Percentiles rank a stretch among this genome's conserved stretches.
Evolutionary conservation across 2,888 invertebrate species (phyloP).

Genomic region (Pollenia labialis): DNA sequence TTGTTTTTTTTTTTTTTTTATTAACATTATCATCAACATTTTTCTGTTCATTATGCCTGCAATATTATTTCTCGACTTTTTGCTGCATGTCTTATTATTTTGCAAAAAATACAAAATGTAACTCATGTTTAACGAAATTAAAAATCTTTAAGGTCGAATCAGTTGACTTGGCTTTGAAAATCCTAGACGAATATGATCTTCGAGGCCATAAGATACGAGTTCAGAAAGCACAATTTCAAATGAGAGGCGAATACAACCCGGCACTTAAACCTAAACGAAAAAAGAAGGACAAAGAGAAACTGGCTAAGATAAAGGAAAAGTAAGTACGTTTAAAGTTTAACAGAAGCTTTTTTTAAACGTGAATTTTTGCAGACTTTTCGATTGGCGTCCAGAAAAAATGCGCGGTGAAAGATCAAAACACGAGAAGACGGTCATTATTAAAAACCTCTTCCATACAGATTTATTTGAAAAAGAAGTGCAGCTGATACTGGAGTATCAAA

Average conservation of each 20-base stretch:
- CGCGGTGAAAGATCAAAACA: slow-evolving; percentile 93
- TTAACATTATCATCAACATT: slow-evolving; percentile 2
- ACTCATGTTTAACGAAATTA: slow-evolving; percentile 4
- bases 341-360: not conserved
- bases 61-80: not conserved
- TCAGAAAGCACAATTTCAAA: slow-evolving; percentile 96
- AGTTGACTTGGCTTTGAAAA: slow-evolving; percentile 94
- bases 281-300: slow-evolving; percentile 94
- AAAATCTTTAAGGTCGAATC: slow-evolving; percentile 89
- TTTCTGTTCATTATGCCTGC: not conserved
- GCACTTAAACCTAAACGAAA: slow-evolving; percentile 95
- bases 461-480: slow-evolving; percentile 96
- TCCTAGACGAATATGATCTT: slow-evolving; percentile 94
- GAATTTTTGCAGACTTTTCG: slow-evolving; percentile 88
- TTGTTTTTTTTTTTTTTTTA: not conserved
- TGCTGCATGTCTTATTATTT: slow-evolving; percentile 25
- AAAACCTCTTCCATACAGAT: slow-evolving; percentile 95
- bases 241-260: slow-evolving; percentile 98
- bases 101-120: not conserved
- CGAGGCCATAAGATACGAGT: slow-evolving; percentile 93
- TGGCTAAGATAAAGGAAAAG: slow-evolving; percentile 96
- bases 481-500: slow-evolving; percentile 94
- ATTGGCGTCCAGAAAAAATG: slow-evolving; percentile 97
- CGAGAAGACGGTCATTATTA: slow-evolving; percentile 96
- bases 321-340: slow-evolving; percentile 80